A percentile compares a stretch with the other conserved stretches of the same genome.
phyloP scores from a whole-genome alignment of 2,113 vertebrate species.

The Nyctereutes procyonoides region DNA sequence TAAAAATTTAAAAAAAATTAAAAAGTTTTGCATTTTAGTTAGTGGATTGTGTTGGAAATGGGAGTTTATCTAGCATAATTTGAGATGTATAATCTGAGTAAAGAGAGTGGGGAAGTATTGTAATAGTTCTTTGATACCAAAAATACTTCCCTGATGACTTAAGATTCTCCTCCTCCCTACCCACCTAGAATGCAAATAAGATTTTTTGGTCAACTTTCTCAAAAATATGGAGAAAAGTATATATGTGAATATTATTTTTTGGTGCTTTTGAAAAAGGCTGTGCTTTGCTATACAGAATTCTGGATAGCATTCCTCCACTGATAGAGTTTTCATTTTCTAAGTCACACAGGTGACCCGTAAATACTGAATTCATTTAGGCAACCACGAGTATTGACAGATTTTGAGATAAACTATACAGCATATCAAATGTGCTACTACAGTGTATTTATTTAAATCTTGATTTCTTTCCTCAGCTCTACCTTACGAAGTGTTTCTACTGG shows the following conservation, averaged over 20 bases:
- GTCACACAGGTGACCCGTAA: rapidly evolving
- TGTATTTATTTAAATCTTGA: constrained; percentile 61
- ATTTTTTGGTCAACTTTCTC: background rate
- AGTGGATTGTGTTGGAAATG: background rate
- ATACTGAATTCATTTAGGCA: background rate
- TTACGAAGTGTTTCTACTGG: constrained; percentile 94
- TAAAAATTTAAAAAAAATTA: too few relatives aligned
- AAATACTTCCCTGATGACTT: background rate
- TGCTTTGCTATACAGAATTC: background rate
- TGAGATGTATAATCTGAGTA: background rate
- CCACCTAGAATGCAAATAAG: background rate
- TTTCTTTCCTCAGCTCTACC: constrained; percentile 91
- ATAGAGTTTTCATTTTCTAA: background rate
- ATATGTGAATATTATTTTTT: background rate
- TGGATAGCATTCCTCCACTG: background rate
- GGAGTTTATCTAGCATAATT: background rate
- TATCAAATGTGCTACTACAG: constrained; percentile 45
- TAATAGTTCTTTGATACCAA: background rate
- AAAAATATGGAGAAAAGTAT: background rate
- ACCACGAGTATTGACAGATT: constrained; percentile 8
- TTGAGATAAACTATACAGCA: constrained; percentile 64
- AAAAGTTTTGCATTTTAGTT: background rate
- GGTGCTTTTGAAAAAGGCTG: background rate
- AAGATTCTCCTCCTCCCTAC: background rate
- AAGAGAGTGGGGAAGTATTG: background rate